A percentile compares a stretch with the other conserved stretches of the same genome.
Conservation (phyloP, 2,113 vertebrate species). For the Ciconia boyciana region DNA sequence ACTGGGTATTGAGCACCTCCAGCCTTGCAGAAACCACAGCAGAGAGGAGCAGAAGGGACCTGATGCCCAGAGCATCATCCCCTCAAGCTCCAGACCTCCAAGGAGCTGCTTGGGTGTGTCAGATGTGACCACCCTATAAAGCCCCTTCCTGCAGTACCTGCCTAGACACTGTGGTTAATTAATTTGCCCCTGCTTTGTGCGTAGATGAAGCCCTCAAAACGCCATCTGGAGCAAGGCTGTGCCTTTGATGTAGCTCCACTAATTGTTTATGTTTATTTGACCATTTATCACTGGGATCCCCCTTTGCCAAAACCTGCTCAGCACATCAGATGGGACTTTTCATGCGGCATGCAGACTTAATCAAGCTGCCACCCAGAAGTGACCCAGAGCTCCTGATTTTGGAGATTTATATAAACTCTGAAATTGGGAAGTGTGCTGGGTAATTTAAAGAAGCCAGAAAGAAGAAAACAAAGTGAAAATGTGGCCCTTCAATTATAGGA, state of each 20-base stretch:
- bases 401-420: neutral
- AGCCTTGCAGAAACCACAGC: neutral
- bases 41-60: neutral
- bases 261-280: conserved; percentile 22
- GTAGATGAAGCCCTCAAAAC: neutral
- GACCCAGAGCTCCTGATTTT: neutral
- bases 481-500: neutral
- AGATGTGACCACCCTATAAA: neutral
- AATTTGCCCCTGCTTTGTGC: neutral
- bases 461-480: neutral
- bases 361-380: neutral
- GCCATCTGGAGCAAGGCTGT: neutral
- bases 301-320: neutral
- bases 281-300: neutral
- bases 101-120: neutral
- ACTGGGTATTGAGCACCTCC: neutral
- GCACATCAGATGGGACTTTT: neutral
- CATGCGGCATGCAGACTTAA: neutral
- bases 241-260: neutral
- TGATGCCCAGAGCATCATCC: neutral
- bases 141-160: neutral
- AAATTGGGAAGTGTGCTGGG: neutral
- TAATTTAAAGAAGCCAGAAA: neutral
- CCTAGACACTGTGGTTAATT: neutral
- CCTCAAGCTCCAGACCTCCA: neutral